Base-by-base conservation (phyloP, 1,140 invertebrate genomes). In the Cydia fagiglandana region DNA sequence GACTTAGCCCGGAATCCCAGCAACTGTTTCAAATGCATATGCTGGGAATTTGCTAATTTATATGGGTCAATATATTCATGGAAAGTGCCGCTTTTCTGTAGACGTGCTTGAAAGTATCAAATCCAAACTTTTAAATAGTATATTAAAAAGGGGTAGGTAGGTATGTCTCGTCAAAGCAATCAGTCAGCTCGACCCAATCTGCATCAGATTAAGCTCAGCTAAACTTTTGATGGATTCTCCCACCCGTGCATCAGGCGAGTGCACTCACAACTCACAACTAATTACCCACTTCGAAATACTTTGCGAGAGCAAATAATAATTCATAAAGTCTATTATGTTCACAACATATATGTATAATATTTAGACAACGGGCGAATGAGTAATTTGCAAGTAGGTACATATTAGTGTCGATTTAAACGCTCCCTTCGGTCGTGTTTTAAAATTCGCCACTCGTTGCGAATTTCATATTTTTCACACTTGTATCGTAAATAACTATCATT, bases 181-280 rank as follows among this genome's bases (percentile, higher is more conserved):
- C 50, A 17, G 66, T 61, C n/a, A 13, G 10, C 30, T 15, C 38
- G 66, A 17, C 66, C 30, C 30, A 70, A 70, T 70, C 66, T 70
- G 38, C 66, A 70, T 70, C n/a, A 38, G 34, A 70, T 70, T 70
- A 70, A 17, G 66, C 66, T 7, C 66, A 38, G 17, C 30, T 70
- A 30, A 70, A 70, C 66, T 70, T 45, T 70, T 70, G 66, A 70
- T 45, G 66, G 66, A 70, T 70, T 70, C 10, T 30, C 66, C 34
- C 66, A 34, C 66, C 66, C 34, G 66, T 41, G 56, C 56, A 24
- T 12, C 7, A 61, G 34, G 66, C 66, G 30, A 53, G 50, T 41
- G 30, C 30, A 38, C 30, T 38, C 64, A 17, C 34, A 10, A 38
- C 30, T 38, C 64, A 17, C 34, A 10, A 38, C 34, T 45, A 34